These are phyloP conservation scores for Psammodynastes pulverulentus DNA, from an alignment of 2,113 vertebrate genomes.

Conservation along the genomic window DNA sequence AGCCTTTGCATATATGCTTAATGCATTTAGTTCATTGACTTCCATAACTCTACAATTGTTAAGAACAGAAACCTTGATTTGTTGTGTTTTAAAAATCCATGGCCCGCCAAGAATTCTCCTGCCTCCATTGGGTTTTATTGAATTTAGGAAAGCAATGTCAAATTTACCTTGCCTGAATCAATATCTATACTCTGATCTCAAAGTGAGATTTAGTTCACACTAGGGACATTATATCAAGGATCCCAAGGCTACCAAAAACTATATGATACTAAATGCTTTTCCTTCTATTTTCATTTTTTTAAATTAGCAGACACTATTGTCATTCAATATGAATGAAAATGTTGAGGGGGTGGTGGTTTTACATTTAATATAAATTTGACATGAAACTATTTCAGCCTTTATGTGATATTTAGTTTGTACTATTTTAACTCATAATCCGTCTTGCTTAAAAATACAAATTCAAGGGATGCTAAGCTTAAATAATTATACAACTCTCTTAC, in stretches of 20 bases:
- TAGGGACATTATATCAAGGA: neutral
- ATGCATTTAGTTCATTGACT: neutral
- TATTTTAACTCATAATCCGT: neutral
- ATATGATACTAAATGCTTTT: neutral
- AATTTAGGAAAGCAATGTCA: neutral
- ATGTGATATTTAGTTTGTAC: neutral
- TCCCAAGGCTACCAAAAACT: neutral
- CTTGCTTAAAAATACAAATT: neutral
- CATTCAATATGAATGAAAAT: neutral
- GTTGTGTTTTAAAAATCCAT: neutral
- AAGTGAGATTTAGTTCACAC: neutral
- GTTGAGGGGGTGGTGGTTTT: neutral
- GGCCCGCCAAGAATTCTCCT: neutral
- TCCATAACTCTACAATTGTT: neutral
- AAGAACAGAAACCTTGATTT: neutral
- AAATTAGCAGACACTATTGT: neutral
- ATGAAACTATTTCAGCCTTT: neutral
- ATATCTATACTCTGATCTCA: neutral
- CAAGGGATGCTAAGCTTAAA: neutral
- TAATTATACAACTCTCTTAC: neutral
- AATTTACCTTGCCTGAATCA: neutral
- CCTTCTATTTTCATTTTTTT: neutral
- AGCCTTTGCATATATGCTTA: neutral
- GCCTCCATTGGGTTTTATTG: neutral
- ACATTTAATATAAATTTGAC: neutral